Evolutionary conservation across 2,113 vertebrate species (phyloP).

Genomic region (Cinclus mexicanus): DNA sequence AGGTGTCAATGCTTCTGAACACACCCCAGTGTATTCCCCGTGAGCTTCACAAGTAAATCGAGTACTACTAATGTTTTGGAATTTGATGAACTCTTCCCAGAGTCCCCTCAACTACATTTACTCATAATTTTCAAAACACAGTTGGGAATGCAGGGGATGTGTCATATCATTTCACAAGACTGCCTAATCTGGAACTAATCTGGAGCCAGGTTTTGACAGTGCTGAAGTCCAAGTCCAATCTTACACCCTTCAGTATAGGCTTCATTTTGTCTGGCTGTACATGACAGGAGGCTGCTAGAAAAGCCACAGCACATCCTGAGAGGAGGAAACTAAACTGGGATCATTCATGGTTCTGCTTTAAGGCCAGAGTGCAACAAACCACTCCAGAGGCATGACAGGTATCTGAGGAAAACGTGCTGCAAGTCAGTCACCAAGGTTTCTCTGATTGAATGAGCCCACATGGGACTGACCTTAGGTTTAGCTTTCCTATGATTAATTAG

Average conservation of each 20-base stretch:
- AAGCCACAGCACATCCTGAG: background rate
- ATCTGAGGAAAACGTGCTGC: background rate
- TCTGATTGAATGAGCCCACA: background rate
- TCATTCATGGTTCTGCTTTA: background rate
- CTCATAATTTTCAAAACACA: background rate
- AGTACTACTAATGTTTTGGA: background rate
- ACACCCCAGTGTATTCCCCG: rapidly evolving
- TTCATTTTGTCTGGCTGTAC: background rate
- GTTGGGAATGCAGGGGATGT: background rate
- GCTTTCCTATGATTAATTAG: background rate
- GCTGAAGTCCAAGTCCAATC: background rate
- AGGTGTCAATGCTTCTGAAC: background rate
- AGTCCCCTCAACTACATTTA: background rate
- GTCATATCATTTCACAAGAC: background rate
- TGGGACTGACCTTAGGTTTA: background rate
- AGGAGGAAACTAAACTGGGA: background rate
- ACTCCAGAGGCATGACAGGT: background rate
- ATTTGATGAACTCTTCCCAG: background rate
- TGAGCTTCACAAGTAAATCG: background rate
- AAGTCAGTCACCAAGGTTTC: background rate
- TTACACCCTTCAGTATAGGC: background rate
- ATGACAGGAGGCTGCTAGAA: background rate
- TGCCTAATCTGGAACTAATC: no score
- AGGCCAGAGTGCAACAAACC: background rate
- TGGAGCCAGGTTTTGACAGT: background rate